Evolutionary conservation across 30 jellyfish, hydroid and myxozoan genomes (phyloP).

Genomic region (Turritopsis rubra): DNA sequence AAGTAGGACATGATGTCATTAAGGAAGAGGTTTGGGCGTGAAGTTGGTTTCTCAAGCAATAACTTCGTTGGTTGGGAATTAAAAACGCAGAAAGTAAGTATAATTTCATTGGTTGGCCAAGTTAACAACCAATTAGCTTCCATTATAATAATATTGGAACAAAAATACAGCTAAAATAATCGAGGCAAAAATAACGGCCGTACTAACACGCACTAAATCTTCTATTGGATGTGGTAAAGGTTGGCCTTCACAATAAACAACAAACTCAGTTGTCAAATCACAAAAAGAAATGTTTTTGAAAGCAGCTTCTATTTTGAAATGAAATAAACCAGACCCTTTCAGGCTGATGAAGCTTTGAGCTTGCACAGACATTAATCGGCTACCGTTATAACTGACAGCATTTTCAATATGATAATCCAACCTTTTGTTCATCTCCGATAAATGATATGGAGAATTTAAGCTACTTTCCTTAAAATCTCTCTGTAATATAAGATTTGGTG

Average conservation of each 20-base stretch:
- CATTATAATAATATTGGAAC: background rate
- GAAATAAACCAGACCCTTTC: slow-evolving; percentile 77
- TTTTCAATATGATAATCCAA: slow-evolving; percentile 34
- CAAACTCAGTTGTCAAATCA: slow-evolving; percentile 50
- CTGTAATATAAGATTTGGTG: slow-evolving; percentile 18
- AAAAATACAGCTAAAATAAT: slow-evolving; percentile 40
- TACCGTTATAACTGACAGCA: background rate
- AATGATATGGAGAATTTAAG: slow-evolving; percentile 37
- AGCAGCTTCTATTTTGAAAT: slow-evolving; percentile 34
- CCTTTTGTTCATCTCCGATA: slow-evolving; percentile 60
- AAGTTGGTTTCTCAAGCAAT: too few species aligned
- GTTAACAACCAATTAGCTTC: background rate
- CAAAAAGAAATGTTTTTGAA: slow-evolving; percentile 49
- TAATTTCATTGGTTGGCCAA: background rate
- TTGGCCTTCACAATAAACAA: slow-evolving; percentile 51
- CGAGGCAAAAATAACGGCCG: slow-evolving; percentile 70
- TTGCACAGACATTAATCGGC: slow-evolving; percentile 12
- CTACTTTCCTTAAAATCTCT: slow-evolving; percentile 12
- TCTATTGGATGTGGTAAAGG: slow-evolving; percentile 64
- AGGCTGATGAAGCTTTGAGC: slow-evolving; percentile 32
- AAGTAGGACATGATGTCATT: too few species aligned
- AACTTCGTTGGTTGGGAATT: too few species aligned
- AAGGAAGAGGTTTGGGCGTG: too few species aligned
- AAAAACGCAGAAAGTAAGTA: background rate
- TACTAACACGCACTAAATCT: slow-evolving; percentile 55